Evolutionary conservation across 2,113 vertebrate species (phyloP).

Genomic region (Taurulus bubalis): DNA sequence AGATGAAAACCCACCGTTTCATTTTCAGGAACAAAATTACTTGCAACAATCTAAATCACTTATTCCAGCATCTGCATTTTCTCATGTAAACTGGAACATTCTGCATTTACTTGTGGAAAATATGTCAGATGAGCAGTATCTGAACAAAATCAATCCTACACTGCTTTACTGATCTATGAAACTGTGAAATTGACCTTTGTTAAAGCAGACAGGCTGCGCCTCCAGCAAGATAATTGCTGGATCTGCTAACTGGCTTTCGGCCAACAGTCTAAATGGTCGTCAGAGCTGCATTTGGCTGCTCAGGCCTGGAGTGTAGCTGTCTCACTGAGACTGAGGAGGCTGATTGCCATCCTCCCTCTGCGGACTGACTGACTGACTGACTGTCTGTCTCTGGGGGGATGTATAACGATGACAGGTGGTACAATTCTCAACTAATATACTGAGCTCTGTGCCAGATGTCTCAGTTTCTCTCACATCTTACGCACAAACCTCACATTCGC

Average conservation of each 20-base stretch:
- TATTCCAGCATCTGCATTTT: conserved; percentile 1
- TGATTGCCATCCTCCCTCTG: conserved; percentile 56
- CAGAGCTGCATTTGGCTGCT: conserved; percentile 61
- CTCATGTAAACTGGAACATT: conserved; percentile 3
- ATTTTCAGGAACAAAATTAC: conserved; percentile 12
- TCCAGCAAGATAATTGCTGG: conserved; percentile 59
- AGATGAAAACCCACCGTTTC: neutral
- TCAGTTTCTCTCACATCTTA: conserved; percentile 11
- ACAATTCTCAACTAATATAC: conserved; percentile 47
- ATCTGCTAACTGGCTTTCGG: conserved; percentile 53
- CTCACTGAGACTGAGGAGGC: conserved; percentile 38
- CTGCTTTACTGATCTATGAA: conserved; percentile 47
- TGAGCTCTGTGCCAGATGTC: conserved; percentile 38
- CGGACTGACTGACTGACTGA: conserved; percentile 19
- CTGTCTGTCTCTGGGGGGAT: conserved; percentile 7
- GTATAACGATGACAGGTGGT: conserved; percentile 42
- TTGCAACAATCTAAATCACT: conserved; percentile 16
- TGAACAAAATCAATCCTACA: conserved; percentile 36
- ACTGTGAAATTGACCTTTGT: conserved; percentile 63
- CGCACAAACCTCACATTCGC: conserved; percentile 17
- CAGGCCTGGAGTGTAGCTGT: conserved; percentile 39
- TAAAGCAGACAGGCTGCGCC: conserved; percentile 43
- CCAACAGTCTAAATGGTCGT: conserved; percentile 63
- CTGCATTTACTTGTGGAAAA: conserved; percentile 20
- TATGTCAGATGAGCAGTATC: conserved; percentile 17